Evolutionary conservation across 1,140 invertebrate genomes (phyloP).

Genomic region (Potamilus streckersoni): DNA sequence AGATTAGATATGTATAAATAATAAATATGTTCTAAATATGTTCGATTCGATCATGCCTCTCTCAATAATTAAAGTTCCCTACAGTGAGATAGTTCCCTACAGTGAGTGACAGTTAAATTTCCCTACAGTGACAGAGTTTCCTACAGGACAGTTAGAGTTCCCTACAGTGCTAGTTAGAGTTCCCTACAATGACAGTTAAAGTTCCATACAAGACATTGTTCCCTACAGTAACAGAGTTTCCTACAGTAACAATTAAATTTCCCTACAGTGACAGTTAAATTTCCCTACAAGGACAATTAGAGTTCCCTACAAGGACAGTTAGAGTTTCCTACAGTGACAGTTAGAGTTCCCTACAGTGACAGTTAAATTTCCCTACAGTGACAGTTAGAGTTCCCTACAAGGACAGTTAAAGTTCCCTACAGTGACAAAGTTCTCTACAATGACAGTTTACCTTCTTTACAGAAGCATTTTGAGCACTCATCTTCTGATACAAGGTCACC

Average conservation of each 20-base stretch:
- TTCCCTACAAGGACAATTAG: too few species aligned
- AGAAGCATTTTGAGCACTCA: slow-evolving; percentile 51
- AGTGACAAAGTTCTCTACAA: too few species aligned
- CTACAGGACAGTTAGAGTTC: too few species aligned
- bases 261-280: slow-evolving; percentile 29
- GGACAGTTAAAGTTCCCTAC: slow-evolving; percentile 8
- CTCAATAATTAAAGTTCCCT: too few species aligned
- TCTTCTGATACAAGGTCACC: slow-evolving; percentile 50
- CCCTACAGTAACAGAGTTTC: too few species aligned
- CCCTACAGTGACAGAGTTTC: slow-evolving; percentile 30
- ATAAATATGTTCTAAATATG: too few species aligned
- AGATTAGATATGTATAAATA: too few species aligned
- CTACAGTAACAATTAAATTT: slow-evolving; percentile 34
- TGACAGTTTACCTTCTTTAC: slow-evolving; percentile 45
- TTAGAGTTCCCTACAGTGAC: neutral
- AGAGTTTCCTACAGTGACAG: too few species aligned
- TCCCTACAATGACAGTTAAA: slow-evolving; percentile 36
- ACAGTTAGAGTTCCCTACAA: neutral
- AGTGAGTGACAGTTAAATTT: slow-evolving; percentile 28
- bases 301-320: slow-evolving; percentile 3
- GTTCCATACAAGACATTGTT: slow-evolving; percentile 31
- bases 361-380: slow-evolving; percentile 11
- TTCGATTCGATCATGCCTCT: too few species aligned
- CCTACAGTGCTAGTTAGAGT: slow-evolving; percentile 27
- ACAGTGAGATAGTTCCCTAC: too few species aligned